Evolutionary conservation across 2,888 invertebrate species (phyloP).

Genomic region (Conistra vaccinii): DNA sequence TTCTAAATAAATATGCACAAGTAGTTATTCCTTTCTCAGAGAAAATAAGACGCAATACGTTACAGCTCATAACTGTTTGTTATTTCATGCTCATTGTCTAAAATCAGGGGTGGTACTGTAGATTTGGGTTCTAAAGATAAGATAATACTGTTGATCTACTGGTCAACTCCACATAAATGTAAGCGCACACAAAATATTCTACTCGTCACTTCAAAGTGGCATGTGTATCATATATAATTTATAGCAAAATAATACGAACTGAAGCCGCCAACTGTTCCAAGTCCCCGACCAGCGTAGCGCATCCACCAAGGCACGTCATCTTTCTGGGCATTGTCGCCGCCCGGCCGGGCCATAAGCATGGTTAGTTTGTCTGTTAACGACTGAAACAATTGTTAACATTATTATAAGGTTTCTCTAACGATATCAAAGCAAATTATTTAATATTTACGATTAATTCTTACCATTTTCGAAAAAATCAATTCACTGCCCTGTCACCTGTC

Average conservation of each 20-base stretch:
- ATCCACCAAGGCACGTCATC: constrained; percentile 97
- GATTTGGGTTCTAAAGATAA: constrained; percentile 55
- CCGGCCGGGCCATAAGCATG: constrained; percentile 95
- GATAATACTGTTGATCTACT: constrained; percentile 53
- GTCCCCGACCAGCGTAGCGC: constrained; percentile 95
- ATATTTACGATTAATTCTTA: constrained; percentile 78
- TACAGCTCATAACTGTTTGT: constrained; percentile 39
- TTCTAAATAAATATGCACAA: constrained; percentile 25
- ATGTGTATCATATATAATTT: constrained; percentile 35
- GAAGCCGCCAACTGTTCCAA: constrained; percentile 96
- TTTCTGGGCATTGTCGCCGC: constrained; percentile 94
- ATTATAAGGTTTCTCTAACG: constrained; percentile 46
- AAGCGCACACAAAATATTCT: constrained; percentile 4
- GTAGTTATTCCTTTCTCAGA: constrained; percentile 26
- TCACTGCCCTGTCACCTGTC: constrained; percentile 85
- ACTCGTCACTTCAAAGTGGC: constrained; percentile 13
- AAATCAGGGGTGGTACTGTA: constrained; percentile 56
- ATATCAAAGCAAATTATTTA: constrained; percentile 57
- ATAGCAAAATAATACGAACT: constrained; percentile 91
- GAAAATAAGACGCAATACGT: constrained; percentile 49
- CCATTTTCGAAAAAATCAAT: constrained; percentile 90
- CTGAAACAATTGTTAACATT: constrained; percentile 85
- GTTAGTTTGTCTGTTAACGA: constrained; percentile 95
- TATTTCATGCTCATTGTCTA: constrained; percentile 50
- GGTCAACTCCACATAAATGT: constrained; percentile 13